Base-by-base conservation (phyloP, 2,888 invertebrate species). In the Nymphalis urticae region DNA sequence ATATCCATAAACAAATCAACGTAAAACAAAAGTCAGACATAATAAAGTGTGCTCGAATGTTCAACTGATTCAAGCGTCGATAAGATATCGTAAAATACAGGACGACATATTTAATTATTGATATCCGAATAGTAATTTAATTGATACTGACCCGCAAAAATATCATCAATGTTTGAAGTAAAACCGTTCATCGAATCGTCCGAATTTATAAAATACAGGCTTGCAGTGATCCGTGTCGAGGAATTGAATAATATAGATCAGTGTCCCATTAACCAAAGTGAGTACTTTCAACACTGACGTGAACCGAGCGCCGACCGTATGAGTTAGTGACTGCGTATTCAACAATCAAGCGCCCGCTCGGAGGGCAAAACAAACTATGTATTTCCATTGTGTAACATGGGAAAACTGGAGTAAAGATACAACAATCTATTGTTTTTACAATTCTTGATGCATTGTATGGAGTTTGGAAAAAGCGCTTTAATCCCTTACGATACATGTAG, bases 381-480 rank as follows among this genome's bases (percentile, higher is more conserved):
- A 56, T 79, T n/a, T 85, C 86, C 80, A 90, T 90, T 90, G 89
- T 90, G 79, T 73, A 79, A 84, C 87, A 87, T 92, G 92, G 86
- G 91, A 92, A 91, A 86, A 86, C 75, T 85, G 76, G 75, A 83
- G 82, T 82, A 87, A 84, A 61, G 47, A 87, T 81, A 84, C 84
- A 84, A 80, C 82, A 82, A 83, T 82, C 79, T 74, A 74, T 59
- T 80, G 64, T 66, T 73, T 73, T 74, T 72, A 74, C 72, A 76
- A 76, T 71, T 69, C 71, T 69, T 71, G 54, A 68, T 67, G 65
- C 75, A 66, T 67, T 51, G 69, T 56, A 36, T 42, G 42, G 58
- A n/a, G 56, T 47, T 50, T 56, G 21, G 47, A 56, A 67, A 60
- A 72, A 64, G 17, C 36, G 19, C 7, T 59, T 62, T 58, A 21